A percentile compares a stretch with the other conserved stretches of the same genome.
Evolutionary conservation across 2,797 vertebrate species (phyloP).

Genomic region (Arnoldichthys spilopterus): DNA sequence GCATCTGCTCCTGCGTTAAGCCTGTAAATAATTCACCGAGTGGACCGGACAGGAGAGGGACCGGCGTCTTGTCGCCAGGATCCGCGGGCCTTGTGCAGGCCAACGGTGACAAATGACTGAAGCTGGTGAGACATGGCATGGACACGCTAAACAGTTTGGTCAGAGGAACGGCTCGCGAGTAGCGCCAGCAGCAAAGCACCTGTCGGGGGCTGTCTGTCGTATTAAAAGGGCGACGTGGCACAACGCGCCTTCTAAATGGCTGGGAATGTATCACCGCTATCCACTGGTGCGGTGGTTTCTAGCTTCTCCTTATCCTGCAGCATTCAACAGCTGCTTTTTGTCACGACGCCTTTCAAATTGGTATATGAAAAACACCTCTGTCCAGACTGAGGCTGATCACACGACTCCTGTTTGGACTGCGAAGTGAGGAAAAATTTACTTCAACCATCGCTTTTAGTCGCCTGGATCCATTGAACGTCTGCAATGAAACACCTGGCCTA

Average conservation of each 20-base stretch:
- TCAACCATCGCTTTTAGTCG: too few relatives aligned
- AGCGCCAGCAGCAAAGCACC: conserved; percentile 15
- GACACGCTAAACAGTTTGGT: conserved; percentile 25
- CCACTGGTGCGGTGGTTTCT: not conserved
- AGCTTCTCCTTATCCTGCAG: too few relatives aligned
- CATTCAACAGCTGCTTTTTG: too few relatives aligned
- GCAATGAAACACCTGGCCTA: too few relatives aligned
- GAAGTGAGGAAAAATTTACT: too few relatives aligned
- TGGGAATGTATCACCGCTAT: not conserved
- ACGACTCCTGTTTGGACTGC: too few relatives aligned
- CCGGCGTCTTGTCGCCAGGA: not conserved
- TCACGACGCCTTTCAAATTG: too few relatives aligned
- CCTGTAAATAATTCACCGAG: conserved; percentile 50
- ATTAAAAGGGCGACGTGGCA: conserved; percentile 32
- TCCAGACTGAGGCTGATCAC: too few relatives aligned
- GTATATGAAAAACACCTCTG: too few relatives aligned
- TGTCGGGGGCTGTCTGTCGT: conserved; percentile 24
- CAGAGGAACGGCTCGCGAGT: conserved; percentile 4
- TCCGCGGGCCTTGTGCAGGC: not conserved
- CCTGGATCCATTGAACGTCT: too few relatives aligned
- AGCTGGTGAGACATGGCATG: not conserved
- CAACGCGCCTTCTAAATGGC: conserved; percentile 15
- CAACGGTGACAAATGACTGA: conserved; percentile 30
- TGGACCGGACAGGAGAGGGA: conserved; percentile 30
- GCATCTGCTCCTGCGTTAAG: conserved; percentile 19